Evolutionary conservation across 2,888 invertebrate genomes (phyloP), one percentile per base, ranked within the genome.

Genomic region (Drosophila formosana): DNA sequence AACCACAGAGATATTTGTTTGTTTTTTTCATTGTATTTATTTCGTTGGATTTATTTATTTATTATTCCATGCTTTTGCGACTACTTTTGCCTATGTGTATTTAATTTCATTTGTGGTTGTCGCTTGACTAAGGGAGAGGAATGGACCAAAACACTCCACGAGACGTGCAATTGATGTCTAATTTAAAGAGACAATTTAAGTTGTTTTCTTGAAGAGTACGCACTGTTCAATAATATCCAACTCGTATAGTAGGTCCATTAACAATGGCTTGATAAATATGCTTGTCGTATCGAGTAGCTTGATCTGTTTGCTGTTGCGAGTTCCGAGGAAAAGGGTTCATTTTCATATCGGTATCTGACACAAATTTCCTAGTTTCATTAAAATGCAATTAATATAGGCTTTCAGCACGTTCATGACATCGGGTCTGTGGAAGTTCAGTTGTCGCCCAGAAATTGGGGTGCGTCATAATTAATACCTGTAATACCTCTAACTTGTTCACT

Each of bases 381-480:
- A 84, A 84, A 84, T 78, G 86, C 88, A 88, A 84, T 84, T 88
- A 84, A 84, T 84, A 85, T 74, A 69, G 88, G 70, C 82, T 84
- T 84, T 84, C 83, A 88, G 86, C 83, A 88, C 83, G 64, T 79
- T 82, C 70, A 66, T 73, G 32, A 30, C 61, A 26, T 45, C n/a
- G 50, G 18, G 3, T 37, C 37, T 37, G n/a, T 18, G 37, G 37
- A 9, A n/a, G 34, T 13, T 18, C 6, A 39, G 56, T 30, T 8
- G 30, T 30, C 30, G 7, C n/a, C 28, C 30, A 45, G 23, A 72
- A 76, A 68, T 88, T 77, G 72, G 83, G 83, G 83, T 84, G 83
- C 77, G 86, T 74, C 81, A 83, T 81, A 86, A 86, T 88, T 88
- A 86, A 88, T 88, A 88, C 61, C 18, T 11, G 57, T 47, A 47